Base-by-base conservation (phyloP, 1,140 invertebrate genomes). In the Hylaeus anthracinus region DNA sequence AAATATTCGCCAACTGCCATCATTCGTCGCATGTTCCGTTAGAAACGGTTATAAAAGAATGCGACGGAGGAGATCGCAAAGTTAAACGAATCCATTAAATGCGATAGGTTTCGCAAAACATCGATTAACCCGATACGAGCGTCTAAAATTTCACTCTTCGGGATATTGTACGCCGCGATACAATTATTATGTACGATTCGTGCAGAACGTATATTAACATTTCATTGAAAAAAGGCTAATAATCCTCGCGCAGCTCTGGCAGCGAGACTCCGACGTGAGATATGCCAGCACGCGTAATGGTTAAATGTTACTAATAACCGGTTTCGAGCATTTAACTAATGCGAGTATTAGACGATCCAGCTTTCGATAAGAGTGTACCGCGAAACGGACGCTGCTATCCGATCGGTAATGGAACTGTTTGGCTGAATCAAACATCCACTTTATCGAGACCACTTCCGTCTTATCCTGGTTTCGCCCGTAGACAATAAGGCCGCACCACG, bases 281-380 rank as follows among this genome's bases (percentile, higher is more conserved):
- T 86, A 86, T 77, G 76, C 85, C 76, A 70, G 61, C 26, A 43
- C 39, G 66, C 73, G 60, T 84, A 87, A 84, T 86, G 85, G 82
- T 56, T 87, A 86, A 87, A 87, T 87, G 79, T 86, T 87, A 70
- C 86, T 87, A 87, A 87, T 87, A 87, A 87, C 86, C 86, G 86
- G 86, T 87, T 87, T 73, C 64, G 82, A 69, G 72, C 86, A 84
- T 87, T 87, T 87, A 86, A 87, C 86, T 87, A 87, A 87, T 87
- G 82, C 75, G 65, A 73, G 82, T 78, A 84, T 87, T 84, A 87
- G 75, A 84, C 79, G 86, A 87, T 87, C 72, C 60, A 81, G 78
- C 60, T 65, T 75, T 81, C 67, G 86, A 87, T 87, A 87, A 87
- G 73, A 45, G 64, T 72, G 67, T 63, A 71, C 73, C 56, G 76